Evolutionary conservation across 2,113 vertebrate genomes (phyloP).

Genomic region (Hippolais icterina): DNA sequence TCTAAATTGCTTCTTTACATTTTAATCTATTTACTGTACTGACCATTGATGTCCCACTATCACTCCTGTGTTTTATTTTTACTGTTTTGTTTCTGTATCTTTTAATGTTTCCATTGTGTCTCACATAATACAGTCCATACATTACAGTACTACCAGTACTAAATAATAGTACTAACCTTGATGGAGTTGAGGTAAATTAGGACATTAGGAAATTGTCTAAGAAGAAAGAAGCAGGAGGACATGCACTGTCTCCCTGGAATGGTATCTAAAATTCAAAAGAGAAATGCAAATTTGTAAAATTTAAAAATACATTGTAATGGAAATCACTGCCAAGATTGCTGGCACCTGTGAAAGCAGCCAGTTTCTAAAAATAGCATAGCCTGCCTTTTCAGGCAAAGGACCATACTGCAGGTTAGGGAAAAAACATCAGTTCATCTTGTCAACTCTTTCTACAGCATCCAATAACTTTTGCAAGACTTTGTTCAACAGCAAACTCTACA

Average conservation of each 20-base stretch:
- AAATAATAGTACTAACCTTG: constrained; percentile 83
- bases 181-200: constrained; percentile 96
- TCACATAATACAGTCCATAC: background rate
- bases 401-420: background rate
- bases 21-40: background rate
- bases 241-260: constrained; percentile 97
- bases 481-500: background rate
- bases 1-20: background rate
- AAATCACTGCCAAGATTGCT: constrained; percentile 16
- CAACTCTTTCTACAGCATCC: background rate
- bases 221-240: constrained; percentile 96
- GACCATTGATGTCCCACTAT: background rate
- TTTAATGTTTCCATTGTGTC: background rate
- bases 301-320: background rate
- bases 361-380: background rate
- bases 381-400: constrained; percentile 32
- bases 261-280: constrained; percentile 83
- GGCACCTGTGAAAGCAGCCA: background rate
- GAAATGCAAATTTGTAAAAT: constrained; percentile 9
- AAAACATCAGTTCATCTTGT: constrained; percentile 2
- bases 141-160: background rate
- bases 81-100: background rate
- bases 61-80: background rate
- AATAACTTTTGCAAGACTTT: background rate
- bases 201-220: constrained; percentile 93